Evolutionary conservation across 2,888 invertebrate species (phyloP).

Genomic region (Cerceris rybyensis): DNA sequence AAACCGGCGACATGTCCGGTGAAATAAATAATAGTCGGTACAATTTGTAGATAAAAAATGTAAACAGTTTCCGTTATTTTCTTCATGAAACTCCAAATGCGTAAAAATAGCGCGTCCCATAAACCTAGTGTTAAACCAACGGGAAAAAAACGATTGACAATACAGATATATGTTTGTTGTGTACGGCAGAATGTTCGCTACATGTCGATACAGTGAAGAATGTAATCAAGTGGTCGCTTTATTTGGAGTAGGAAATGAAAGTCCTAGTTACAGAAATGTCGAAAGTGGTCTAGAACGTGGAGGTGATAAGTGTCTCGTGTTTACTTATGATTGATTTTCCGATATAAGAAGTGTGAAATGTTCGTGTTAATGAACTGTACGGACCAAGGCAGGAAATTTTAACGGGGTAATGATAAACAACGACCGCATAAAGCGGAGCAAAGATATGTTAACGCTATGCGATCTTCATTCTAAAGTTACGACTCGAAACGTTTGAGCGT

Average conservation of each 20-base stretch:
- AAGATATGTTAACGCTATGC: neutral
- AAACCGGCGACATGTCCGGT: too few relatives aligned
- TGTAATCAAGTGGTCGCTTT: neutral
- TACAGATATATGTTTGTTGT: neutral
- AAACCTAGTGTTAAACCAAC: neutral
- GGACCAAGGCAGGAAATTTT: too few relatives aligned
- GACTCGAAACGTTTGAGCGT: neutral
- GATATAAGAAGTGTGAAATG: too few relatives aligned
- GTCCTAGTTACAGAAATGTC: neutral
- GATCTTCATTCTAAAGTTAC: neutral
- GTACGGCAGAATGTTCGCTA: neutral
- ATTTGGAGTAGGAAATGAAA: constrained; percentile 26
- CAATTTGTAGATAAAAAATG: too few relatives aligned
- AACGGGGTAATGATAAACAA: neutral
- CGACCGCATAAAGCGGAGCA: neutral
- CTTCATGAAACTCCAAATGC: too few relatives aligned
- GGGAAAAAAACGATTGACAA: neutral
- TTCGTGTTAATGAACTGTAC: too few relatives aligned
- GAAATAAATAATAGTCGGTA: too few relatives aligned
- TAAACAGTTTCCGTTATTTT: too few relatives aligned
- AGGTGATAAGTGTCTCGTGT: too few relatives aligned
- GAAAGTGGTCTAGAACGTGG: neutral
- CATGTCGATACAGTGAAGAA: neutral
- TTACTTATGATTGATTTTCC: too few relatives aligned
- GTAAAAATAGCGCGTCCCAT: too few relatives aligned